These are phyloP conservation scores for Myoxocephalus aenaeus DNA, from an alignment of 2,797 vertebrate species.

Conservation along the genomic window DNA sequence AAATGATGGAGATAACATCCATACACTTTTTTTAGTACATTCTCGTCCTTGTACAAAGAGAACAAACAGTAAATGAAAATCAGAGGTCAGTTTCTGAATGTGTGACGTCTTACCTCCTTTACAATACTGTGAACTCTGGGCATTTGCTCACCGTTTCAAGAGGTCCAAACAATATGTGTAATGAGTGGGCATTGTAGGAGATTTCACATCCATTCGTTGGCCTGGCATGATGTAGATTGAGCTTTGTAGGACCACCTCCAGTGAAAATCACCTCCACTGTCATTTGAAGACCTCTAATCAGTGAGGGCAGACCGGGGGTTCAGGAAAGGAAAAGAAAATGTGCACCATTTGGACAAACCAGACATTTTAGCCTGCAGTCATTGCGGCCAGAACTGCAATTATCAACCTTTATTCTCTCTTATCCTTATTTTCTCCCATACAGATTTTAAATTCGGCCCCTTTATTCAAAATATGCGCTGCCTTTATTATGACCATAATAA, in stretches of 20 bases:
- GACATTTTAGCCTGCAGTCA: background rate
- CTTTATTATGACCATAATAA: background rate
- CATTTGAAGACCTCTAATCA: conserved; percentile 60
- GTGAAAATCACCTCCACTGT: conserved; percentile 59
- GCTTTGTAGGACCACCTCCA: conserved; percentile 48
- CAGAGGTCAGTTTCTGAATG: background rate
- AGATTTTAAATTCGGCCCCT: background rate
- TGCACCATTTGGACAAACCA: conserved; percentile 7
- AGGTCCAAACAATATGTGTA: conserved; percentile 58
- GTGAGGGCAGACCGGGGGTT: conserved; percentile 23
- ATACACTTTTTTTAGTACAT: background rate
- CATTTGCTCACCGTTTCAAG: conserved; percentile 35
- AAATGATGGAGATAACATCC: background rate
- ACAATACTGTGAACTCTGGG: conserved; percentile 2
- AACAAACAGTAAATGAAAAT: conserved; percentile 12
- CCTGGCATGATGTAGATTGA: conserved; percentile 58
- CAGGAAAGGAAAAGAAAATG: conserved; percentile 11
- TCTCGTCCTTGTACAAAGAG: conserved; percentile 5
- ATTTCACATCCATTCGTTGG: conserved; percentile 40
- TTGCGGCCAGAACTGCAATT: conserved; percentile 28
- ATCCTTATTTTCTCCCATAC: background rate
- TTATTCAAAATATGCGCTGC: background rate
- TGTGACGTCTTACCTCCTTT: conserved; percentile 1
- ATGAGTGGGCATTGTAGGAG: conserved; percentile 55
- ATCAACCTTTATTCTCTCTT: conserved; percentile 27